Conservation (phyloP, 1,140 invertebrate genomes). For the Meteorus sp. region DNA sequence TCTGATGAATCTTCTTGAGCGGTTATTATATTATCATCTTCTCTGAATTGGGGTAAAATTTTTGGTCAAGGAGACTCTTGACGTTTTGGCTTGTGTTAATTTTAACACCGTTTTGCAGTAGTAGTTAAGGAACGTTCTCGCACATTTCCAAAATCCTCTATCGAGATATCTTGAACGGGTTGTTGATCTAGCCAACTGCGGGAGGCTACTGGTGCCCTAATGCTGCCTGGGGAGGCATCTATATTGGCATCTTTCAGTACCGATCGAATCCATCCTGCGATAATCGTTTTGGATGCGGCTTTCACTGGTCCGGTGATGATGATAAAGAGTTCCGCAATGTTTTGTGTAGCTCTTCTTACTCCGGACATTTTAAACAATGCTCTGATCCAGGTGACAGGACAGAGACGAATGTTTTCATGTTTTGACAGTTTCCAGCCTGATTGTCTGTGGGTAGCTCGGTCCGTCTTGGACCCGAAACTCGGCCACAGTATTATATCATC, state of each 20-base stretch:
- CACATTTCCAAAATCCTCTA: constrained; percentile 25
- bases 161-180: constrained; percentile 31
- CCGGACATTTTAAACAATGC: constrained; percentile 2
- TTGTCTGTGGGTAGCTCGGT: constrained; percentile 18
- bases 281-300: constrained; percentile 16
- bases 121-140: constrained; percentile 22
- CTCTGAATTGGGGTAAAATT: not conserved
- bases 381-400: constrained; percentile 10
- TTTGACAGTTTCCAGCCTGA: constrained; percentile 19
- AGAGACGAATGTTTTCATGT: not conserved
- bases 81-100: not conserved
- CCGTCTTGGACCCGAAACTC: constrained; percentile 36
- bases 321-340: constrained; percentile 9
- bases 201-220: constrained; percentile 39
- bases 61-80: not conserved
- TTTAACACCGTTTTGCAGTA: constrained; percentile 2
- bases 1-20: too few relatives aligned
- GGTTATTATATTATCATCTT: too few relatives aligned
- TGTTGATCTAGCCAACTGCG: constrained; percentile 28
- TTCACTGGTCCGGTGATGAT: constrained; percentile 7
- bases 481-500: constrained; percentile 30
- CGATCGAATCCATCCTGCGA: constrained; percentile 35
- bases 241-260: constrained; percentile 30
- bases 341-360: not conserved
- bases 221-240: constrained; percentile 33